These are phyloP conservation scores for Nomada flava DNA, from an alignment of 2,888 invertebrate genomes.

Conservation along the genomic window DNA sequence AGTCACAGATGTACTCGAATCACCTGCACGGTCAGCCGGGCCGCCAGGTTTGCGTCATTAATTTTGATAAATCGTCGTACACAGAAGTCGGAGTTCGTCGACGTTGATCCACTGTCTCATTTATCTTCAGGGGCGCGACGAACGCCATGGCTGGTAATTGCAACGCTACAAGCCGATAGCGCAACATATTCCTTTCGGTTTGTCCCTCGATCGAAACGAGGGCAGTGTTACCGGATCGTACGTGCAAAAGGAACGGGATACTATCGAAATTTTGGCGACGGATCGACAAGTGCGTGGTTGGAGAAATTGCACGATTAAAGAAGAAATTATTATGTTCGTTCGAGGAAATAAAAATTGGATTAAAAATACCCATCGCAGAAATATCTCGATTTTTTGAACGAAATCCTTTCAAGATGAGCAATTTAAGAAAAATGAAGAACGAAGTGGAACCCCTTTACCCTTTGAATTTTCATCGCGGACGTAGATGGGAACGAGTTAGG, in stretches of 20 bases:
- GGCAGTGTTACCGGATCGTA: conserved; percentile 20
- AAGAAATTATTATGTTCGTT: conserved; percentile 34
- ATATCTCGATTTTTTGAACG: neutral
- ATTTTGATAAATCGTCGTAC: conserved; percentile 66
- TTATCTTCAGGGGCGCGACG: conserved; percentile 63
- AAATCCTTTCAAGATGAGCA: neutral
- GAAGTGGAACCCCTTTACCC: conserved; percentile 25
- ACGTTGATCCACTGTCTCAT: conserved; percentile 69
- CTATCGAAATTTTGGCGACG: conserved; percentile 6
- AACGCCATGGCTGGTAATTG: conserved; percentile 61
- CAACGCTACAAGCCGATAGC: conserved; percentile 54
- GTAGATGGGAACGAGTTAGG: conserved; percentile 6
- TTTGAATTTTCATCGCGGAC: conserved; percentile 26
- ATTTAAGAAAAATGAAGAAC: conserved; percentile 7
- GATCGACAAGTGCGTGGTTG: conserved; percentile 33
- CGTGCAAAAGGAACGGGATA: conserved; percentile 30
- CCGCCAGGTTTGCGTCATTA: conserved; percentile 62
- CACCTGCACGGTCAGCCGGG: conserved; percentile 33
- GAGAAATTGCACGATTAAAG: conserved; percentile 33
- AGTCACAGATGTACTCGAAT: conserved; percentile 58
- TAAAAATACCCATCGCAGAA: neutral
- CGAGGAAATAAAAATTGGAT: conserved; percentile 10
- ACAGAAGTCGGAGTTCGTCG: conserved; percentile 66
- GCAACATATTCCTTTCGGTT: conserved; percentile 61
- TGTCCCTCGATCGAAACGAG: conserved; percentile 33